Evolutionary conservation across 2,888 invertebrate species (phyloP).

Genomic region (Scaptomyza tumidula): DNA sequence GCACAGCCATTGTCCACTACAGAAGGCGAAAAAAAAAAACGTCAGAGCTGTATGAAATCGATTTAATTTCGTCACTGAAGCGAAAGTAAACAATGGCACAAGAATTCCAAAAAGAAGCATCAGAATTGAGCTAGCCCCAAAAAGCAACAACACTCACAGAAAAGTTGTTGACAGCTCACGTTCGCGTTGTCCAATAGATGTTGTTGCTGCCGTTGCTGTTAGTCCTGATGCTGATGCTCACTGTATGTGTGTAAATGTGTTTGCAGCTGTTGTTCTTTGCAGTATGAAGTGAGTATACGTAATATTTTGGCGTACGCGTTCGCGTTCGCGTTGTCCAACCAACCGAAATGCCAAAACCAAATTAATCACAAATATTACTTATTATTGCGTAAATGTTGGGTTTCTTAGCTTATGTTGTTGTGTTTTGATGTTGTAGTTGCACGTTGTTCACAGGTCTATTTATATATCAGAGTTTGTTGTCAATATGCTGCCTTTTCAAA

Average conservation of each 20-base stretch:
- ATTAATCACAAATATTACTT: slow-evolving; percentile 78
- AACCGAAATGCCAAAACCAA: slow-evolving; percentile 69
- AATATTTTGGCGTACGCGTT: slow-evolving; percentile 62
- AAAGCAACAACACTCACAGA: slow-evolving; percentile 37
- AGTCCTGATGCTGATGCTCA: slow-evolving; percentile 34
- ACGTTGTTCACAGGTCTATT: slow-evolving; percentile 32
- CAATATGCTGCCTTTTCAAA: slow-evolving; percentile 2
- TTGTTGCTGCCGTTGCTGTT: slow-evolving; percentile 48
- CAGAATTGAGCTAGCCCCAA: slow-evolving; percentile 7
- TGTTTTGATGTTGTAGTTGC: slow-evolving; percentile 23
- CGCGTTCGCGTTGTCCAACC: slow-evolving; percentile 61
- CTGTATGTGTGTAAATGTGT: background rate
- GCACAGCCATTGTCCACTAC: slow-evolving; percentile 12
- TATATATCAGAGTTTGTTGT: slow-evolving; percentile 30
- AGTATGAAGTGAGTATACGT: slow-evolving; percentile 27
- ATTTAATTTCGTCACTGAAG: slow-evolving; percentile 72
- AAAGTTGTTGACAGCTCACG: slow-evolving; percentile 78
- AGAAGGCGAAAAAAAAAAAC: slow-evolving; percentile 15
- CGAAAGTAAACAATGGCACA: slow-evolving; percentile 61
- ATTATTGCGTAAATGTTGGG: slow-evolving; percentile 30
- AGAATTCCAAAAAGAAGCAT: slow-evolving; percentile 18
- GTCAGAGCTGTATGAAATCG: slow-evolving; percentile 56
- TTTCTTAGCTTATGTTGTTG: background rate
- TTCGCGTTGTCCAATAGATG: slow-evolving; percentile 67
- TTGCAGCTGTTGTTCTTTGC: slow-evolving; percentile 1